Base-by-base conservation (phyloP, 1,140 invertebrate species). In the Artemia franciscana region DNA sequence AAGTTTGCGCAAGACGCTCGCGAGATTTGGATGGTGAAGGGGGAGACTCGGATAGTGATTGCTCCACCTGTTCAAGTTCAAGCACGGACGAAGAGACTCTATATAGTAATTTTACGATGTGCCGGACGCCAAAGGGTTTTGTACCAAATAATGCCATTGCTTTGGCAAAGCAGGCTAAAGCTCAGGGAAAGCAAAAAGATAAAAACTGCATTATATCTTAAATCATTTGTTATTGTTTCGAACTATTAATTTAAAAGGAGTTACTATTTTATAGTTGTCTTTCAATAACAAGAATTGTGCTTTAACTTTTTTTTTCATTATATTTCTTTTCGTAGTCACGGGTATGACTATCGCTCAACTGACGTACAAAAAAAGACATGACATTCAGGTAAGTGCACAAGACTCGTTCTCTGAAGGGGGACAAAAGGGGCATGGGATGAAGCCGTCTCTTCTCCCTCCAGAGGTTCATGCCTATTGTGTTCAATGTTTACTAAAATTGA, bases 141-240 rank as follows among this genome's bases (percentile, higher is more conserved):
- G 86, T 91, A 64, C 87, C 86, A 64, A 90, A 89, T 70, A 87
- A 91, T 72, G 83, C 85, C 0, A 75, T 90, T 18, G 86, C 85
- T 12, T 84, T 67, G 23, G 67, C 68, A 5, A 65, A 67, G 27
- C 69, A 69, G 60, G 63, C 68, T 21, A 65, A 66, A 28, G 61
- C 60, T 18, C 30, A 71, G 63, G n/a, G n/a, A n/a, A 64, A 62
- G 67, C 67, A 30, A 67, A 73, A 80, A 67, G 82, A 83, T 71
- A 83, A 84, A 68, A 82, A 81, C 67, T 83, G 82, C 69, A 78
- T 82, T 65, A 81, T 83, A 68, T 82, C 81, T 74, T 83, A 80
- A 83, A 62, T 21, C 24, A 51, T n/a, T 27, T n/a, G 60, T 59
- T 24, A 5, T 24, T 26, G 21, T 26, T 12, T 57, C 26, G n/a